A percentile compares a stretch with the other conserved stretches of the same genome.
These are phyloP conservation scores for Oryzias celebensis DNA, from an alignment of 2,113 vertebrate genomes.

Conservation along the genomic window DNA sequence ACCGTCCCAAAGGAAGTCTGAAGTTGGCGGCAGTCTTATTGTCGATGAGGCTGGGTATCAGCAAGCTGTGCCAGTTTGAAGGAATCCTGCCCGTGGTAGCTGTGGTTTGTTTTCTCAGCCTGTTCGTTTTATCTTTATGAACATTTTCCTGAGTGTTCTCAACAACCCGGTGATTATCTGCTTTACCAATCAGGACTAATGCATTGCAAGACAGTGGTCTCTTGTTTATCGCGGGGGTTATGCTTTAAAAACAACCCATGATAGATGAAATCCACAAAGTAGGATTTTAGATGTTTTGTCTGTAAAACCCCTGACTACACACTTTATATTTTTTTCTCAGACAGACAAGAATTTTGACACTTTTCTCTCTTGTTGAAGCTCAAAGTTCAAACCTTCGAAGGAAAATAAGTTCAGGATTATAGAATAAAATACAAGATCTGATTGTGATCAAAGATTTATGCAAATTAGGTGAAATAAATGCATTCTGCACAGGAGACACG, in stretches of 20 bases:
- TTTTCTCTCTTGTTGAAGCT: too few species aligned
- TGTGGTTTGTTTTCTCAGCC: slow-evolving; percentile 13
- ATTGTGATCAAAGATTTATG: too few species aligned
- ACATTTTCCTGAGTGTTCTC: slow-evolving; percentile 22
- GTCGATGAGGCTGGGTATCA: slow-evolving; percentile 31
- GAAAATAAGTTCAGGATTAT: too few species aligned
- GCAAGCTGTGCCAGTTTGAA: slow-evolving; percentile 10
- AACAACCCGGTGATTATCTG: slow-evolving; percentile 11
- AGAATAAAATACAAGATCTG: too few species aligned
- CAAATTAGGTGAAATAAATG: too few species aligned
- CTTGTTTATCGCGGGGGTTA: not conserved
- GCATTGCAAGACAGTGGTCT: slow-evolving; percentile 23
- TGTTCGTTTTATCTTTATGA: slow-evolving; percentile 3
- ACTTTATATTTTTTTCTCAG: too few species aligned
- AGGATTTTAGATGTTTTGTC: too few species aligned
- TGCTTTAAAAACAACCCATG: not conserved
- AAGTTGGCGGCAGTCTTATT: slow-evolving; percentile 2
- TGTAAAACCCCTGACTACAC: too few species aligned
- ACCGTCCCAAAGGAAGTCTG: not conserved
- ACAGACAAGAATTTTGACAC: too few species aligned
- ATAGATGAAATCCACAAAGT: too few species aligned
- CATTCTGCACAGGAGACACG: too few species aligned
- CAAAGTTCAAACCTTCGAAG: too few species aligned
- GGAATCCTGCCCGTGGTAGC: slow-evolving; percentile 14
- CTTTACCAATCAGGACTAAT: slow-evolving; percentile 17